These are phyloP conservation scores for Cheiracanthium punctorium DNA, from an alignment of 2,888 invertebrate genomes.

Conservation along the genomic window DNA sequence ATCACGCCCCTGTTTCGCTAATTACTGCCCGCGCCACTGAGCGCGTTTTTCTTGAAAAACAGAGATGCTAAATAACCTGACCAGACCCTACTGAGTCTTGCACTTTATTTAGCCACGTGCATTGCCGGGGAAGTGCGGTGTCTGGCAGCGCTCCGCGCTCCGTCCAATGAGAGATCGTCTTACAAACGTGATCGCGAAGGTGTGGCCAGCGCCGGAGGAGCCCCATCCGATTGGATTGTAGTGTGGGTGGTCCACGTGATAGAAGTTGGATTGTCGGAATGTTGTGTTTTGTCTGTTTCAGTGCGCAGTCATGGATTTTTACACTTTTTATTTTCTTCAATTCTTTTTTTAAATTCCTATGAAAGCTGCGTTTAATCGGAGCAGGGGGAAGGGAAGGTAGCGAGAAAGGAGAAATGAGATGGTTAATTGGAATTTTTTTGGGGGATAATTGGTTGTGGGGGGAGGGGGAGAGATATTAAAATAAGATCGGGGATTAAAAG, in stretches of 20 bases:
- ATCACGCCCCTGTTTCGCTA: slow-evolving; percentile 6
- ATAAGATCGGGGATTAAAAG: background rate
- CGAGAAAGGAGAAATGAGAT: background rate
- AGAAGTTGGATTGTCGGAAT: background rate
- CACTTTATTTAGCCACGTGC: slow-evolving; percentile 66
- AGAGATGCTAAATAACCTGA: slow-evolving; percentile 36
- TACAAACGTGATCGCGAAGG: slow-evolving; percentile 36
- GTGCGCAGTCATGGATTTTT: slow-evolving; percentile 6
- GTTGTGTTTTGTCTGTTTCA: background rate
- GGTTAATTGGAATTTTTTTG: slow-evolving; percentile 6
- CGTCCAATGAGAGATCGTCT: slow-evolving; percentile 43
- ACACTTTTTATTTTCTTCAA: background rate
- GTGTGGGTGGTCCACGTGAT: background rate
- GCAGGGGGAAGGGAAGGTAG: background rate
- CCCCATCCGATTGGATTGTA: slow-evolving; percentile 18
- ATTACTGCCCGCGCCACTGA: slow-evolving; percentile 11
- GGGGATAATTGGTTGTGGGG: background rate
- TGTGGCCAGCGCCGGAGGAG: background rate
- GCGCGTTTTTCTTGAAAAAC: background rate
- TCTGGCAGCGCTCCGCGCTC: background rate
- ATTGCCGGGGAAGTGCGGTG: slow-evolving; percentile 8
- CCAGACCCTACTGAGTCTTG: slow-evolving; percentile 32
- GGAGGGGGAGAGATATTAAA: background rate
- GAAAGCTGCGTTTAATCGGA: background rate
- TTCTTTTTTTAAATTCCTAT: background rate